Evolutionary conservation across 2,888 invertebrate genomes (phyloP).

Genomic region (Hydropsyche betteni): DNA sequence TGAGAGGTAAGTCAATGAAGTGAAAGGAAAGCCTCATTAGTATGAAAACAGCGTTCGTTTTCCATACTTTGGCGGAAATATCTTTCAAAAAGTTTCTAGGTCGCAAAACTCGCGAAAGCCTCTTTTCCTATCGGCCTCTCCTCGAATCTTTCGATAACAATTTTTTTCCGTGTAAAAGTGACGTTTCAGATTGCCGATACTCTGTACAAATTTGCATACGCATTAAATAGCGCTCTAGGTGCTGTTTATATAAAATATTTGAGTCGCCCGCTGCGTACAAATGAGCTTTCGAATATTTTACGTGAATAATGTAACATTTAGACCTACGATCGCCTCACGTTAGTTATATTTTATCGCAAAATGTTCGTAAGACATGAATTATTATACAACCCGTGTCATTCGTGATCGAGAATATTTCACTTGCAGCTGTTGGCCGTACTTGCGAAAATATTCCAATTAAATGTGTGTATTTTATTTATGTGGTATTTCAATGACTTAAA

Average conservation of each 20-base stretch:
- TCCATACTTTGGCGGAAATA: slow-evolving; percentile 16
- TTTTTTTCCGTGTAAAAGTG: not conserved
- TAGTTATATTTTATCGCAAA: slow-evolving; percentile 6
- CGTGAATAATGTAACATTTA: not conserved
- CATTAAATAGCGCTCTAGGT: too few relatives aligned
- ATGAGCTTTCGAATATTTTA: not conserved
- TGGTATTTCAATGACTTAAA: not conserved
- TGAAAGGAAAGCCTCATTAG: slow-evolving; percentile 31
- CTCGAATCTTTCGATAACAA: slow-evolving; percentile 12
- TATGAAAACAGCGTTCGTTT: slow-evolving; percentile 34
- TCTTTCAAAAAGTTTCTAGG: slow-evolving; percentile 35
- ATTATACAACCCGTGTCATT: slow-evolving; percentile 24
- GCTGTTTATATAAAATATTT: too few relatives aligned
- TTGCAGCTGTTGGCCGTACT: slow-evolving; percentile 17
- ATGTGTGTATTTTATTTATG: slow-evolving; percentile 1
- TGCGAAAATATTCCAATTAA: slow-evolving; percentile 20
- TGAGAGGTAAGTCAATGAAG: slow-evolving; percentile 8
- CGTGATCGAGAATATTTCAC: slow-evolving; percentile 25
- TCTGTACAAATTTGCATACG: too few relatives aligned
- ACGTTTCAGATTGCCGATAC: too few relatives aligned
- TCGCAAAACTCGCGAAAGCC: slow-evolving; percentile 30
- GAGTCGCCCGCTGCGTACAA: not conserved
- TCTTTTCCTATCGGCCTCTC: not conserved
- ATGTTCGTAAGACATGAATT: slow-evolving; percentile 19
- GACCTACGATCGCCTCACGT: not conserved